These are phyloP conservation scores for Leiothrix lutea DNA, from an alignment of 2,113 vertebrate species.

Conservation along the genomic window DNA sequence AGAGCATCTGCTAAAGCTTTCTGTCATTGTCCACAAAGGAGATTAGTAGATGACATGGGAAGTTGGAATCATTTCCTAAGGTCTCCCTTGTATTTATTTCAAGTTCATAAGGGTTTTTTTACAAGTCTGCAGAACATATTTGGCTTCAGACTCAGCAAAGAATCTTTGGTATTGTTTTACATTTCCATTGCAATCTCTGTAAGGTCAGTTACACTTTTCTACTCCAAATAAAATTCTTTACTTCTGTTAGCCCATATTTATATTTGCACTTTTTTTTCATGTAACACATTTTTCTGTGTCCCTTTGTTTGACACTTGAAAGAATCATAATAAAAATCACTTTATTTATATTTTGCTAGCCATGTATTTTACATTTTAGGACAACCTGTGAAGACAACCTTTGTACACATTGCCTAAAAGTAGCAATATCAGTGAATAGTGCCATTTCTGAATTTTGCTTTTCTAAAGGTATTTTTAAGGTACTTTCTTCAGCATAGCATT, in stretches of 20 bases:
- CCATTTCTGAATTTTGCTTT: not conserved
- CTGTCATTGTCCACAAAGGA: not conserved
- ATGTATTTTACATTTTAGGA: not conserved
- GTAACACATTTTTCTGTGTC: not conserved
- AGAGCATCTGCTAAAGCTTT: not conserved
- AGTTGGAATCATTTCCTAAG: not conserved
- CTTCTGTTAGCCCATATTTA: not conserved
- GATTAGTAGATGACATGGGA: not conserved
- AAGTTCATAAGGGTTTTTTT: not conserved
- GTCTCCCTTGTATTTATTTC: not conserved
- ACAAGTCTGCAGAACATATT: not conserved
- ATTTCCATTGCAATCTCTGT: not conserved
- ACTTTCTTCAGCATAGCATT: not conserved
- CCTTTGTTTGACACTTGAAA: not conserved
- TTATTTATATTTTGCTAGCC: not conserved
- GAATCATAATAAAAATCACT: not conserved
- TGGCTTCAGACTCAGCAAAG: not conserved
- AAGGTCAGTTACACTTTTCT: not conserved
- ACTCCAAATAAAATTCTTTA: not conserved
- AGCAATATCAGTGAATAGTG: not conserved
- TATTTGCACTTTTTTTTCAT: not conserved
- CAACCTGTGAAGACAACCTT: not conserved
- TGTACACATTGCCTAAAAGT: not conserved
- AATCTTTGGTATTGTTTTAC: not conserved
- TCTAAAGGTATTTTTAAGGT: not conserved